Evolutionary conservation across 2,888 invertebrate species (phyloP), one percentile per base, ranked within the genome.

Genomic region (Dermolepida albohirtum): DNA sequence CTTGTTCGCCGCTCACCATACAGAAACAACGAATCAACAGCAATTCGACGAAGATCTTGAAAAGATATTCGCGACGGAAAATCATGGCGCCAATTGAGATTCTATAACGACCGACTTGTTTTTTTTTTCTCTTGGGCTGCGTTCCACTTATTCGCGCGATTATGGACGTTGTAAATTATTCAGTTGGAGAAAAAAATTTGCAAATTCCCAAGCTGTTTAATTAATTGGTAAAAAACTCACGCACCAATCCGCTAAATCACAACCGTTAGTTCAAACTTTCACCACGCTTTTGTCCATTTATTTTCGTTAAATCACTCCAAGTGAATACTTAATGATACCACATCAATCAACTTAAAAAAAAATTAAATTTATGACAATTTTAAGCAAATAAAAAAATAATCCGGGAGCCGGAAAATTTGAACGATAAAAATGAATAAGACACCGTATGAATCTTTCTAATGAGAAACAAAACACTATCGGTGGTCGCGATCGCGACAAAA

Each of bases 201-300:
- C 34, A 7, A 34, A 34, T 34, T 8, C 34, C 10, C 10, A 34
- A 34, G 34, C 34, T 5, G 6, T 6, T 34, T 34, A 34, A 34
- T 34, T 34, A 34, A 43, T 57, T 57, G 27, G 12, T 27, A 57
- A 57, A 43, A 57, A 41, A 8, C 43, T 57, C 57, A 57, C 57
- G 57, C 41, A 57, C 57, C 10, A 34, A 6, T 22, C n/a, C 43
- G 57, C 43, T 43, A 57, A 57, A 57, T 17, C n/a, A 22, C 10
- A 22, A n/a, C 54, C 57, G 57, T 44, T 57, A 57, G 22, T 27
- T 43, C 27, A 8, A 43, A 43, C 57, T 57, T 57, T 57, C 57
- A 57, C 57, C 57, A 1, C 8, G 49, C 1, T 22, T 17, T 5
- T 17, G 8, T 34, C 6, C 6, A 34, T 34, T 34, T 34, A 34